Base-by-base conservation (phyloP, 2,888 invertebrate genomes). In the Drosophila stalkeri region DNA sequence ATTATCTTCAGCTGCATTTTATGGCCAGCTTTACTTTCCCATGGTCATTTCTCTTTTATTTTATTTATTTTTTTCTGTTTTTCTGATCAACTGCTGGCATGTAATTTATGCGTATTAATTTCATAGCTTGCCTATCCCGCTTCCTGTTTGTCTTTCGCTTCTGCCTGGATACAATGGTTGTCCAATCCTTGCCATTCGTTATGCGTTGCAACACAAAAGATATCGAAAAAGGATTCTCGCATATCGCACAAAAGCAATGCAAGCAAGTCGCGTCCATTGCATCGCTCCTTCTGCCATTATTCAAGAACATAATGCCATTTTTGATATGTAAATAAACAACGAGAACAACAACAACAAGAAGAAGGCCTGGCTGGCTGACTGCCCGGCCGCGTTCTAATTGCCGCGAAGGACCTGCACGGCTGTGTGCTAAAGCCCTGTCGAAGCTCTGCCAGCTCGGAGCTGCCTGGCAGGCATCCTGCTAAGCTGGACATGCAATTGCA, bases 61-160 rank as follows among this genome's bases (percentile, higher is more conserved):
- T 31, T 20, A n/a, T n/a, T n/a, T n/a, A n/a, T n/a, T n/a, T n/a
- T n/a, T n/a, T n/a, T n/a, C n/a, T n/a, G n/a, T 54, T 44, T 61
- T 27, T 57, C 56, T 63, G 65, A 67, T 77, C 20, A 64, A 44
- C 37, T 14, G 16, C 57, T 46, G 77, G 56, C 71, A 62, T 89
- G 85, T 82, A 86, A 86, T 86, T 87, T 88, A 88, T 87, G 87
- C 90, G 89, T 87, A 90, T 87, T 90, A 77, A 90, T 87, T 87
- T 90, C 80, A 90, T 81, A 69, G 73, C 73, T 76, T 75, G 82
- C 80, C 90, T 84, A 90, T 89, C 82, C 90, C 80, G 82, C 87
- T 89, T 88, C 88, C 88, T 90, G 88, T 75, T 64, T 64, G 52
- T 49, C 69, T 6, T 57, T 55, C 55, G 9, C n/a, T 55, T 16